These are phyloP conservation scores for Drosophila chauvacae DNA, from an alignment of 1,140 invertebrate species.

Conservation along the genomic window DNA sequence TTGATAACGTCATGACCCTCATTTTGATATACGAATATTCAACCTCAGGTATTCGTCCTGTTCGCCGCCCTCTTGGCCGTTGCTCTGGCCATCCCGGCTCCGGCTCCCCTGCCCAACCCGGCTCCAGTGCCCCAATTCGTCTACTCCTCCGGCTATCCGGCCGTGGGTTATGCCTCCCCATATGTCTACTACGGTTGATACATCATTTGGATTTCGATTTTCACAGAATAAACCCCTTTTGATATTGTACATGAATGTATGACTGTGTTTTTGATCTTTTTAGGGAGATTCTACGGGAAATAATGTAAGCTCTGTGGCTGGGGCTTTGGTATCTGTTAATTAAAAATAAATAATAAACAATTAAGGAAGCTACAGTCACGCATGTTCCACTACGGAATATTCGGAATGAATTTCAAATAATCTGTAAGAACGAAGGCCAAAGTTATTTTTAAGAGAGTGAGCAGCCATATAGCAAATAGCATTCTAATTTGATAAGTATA, in stretches of 20 bases:
- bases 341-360: neutral
- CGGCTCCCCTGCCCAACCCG: constrained; percentile 59
- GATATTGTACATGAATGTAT: neutral
- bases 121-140: constrained; percentile 62
- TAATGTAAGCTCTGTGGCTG: neutral
- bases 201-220: neutral
- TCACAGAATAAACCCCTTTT: constrained; percentile 27
- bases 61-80: constrained; percentile 66
- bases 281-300: too few relatives aligned
- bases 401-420: too few relatives aligned
- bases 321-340: neutral
- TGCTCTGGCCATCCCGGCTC: constrained; percentile 58
- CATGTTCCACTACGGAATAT: too few relatives aligned
- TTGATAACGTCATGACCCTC: constrained; percentile 5
- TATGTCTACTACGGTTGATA: constrained; percentile 70
- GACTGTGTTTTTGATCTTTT: neutral
- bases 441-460: too few relatives aligned
- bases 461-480: too few relatives aligned
- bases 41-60: constrained; percentile 60
- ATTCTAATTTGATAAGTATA: too few relatives aligned
- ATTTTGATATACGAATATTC: neutral
- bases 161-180: constrained; percentile 61
- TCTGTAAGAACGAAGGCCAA: too few relatives aligned
- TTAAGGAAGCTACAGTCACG: too few relatives aligned
- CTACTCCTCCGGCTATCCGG: constrained; percentile 68